Conservation (phyloP, 2,888 invertebrate genomes). For the Hofmannophila pseudospretella region DNA sequence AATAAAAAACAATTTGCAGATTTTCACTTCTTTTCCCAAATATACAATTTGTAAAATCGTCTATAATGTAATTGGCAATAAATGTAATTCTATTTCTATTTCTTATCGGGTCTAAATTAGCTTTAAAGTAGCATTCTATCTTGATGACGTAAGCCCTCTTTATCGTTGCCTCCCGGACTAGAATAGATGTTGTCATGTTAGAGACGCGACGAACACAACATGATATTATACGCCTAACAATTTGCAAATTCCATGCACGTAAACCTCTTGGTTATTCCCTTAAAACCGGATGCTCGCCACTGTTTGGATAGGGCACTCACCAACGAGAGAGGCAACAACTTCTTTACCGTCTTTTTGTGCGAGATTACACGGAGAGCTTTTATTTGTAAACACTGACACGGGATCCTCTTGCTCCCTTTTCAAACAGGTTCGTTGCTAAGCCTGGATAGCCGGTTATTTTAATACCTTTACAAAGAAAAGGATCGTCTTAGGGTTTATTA, state of each 20-base stretch:
- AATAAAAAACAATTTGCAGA: too few species aligned
- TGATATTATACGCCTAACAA: conserved; percentile 36
- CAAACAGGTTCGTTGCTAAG: conserved; percentile 17
- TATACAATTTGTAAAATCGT: too few species aligned
- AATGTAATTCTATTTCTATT: too few species aligned
- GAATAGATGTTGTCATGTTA: too few species aligned
- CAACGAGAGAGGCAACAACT: conserved; percentile 18
- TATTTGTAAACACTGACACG: conserved; percentile 29
- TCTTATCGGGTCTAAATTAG: too few species aligned
- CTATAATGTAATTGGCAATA: too few species aligned
- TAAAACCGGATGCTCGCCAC: conserved; percentile 49
- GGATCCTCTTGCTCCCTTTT: conserved; percentile 15
- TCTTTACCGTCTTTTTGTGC: conserved; percentile 27
- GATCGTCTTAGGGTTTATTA: conserved; percentile 3
- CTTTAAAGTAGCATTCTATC: too few species aligned
- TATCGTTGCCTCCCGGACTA: too few species aligned
- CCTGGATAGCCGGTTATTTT: conserved; percentile 1
- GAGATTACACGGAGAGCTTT: conserved; percentile 29
- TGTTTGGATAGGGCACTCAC: conserved; percentile 35
- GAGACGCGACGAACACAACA: conserved; percentile 19
- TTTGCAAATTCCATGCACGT: conserved; percentile 50
- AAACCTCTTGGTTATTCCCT: conserved; percentile 54
- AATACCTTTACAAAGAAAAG: conserved; percentile 4
- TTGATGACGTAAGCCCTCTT: too few species aligned
- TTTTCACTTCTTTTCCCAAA: too few species aligned